Conservation (phyloP, 2,113 vertebrate species). For the Lophura nycthemera region DNA sequence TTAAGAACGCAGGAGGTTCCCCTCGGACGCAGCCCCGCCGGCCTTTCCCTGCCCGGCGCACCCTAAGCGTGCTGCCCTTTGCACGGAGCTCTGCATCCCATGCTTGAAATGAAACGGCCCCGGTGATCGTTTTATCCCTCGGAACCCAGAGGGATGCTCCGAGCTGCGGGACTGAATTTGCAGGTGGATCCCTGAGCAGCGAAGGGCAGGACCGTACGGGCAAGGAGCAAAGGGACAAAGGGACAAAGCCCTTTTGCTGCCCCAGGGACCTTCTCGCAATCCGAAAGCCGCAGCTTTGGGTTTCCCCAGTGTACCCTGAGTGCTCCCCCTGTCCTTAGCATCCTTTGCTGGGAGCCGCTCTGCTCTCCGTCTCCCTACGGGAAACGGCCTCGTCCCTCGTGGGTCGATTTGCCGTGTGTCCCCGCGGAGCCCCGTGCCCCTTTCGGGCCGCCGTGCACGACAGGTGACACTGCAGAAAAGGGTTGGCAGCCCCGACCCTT, state of each 20-base stretch:
- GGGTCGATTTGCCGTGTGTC: neutral
- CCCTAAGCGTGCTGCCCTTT: neutral
- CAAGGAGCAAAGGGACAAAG: neutral
- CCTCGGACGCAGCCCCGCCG: neutral
- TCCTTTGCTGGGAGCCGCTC: neutral
- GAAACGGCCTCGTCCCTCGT: accelerated
- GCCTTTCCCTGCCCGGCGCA: neutral
- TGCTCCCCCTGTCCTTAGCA: neutral
- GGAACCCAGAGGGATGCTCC: accelerated
- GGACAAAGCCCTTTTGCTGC: neutral
- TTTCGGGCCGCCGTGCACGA: neutral
- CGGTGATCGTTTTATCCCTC: neutral
- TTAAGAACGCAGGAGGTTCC: neutral
- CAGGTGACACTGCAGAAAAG: neutral
- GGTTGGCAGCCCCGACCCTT: neutral
- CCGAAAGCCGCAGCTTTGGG: accelerated
- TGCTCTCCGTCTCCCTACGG: neutral
- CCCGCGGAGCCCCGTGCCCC: neutral
- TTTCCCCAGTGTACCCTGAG: neutral
- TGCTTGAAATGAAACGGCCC: neutral
- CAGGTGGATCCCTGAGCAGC: neutral
- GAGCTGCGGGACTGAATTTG: neutral
- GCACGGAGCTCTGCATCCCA: neutral
- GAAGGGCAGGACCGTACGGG: neutral
- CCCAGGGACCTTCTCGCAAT: neutral